Evolutionary conservation across 2,797 vertebrate species (phyloP).

Genomic region (Cossypha heuglini): DNA sequence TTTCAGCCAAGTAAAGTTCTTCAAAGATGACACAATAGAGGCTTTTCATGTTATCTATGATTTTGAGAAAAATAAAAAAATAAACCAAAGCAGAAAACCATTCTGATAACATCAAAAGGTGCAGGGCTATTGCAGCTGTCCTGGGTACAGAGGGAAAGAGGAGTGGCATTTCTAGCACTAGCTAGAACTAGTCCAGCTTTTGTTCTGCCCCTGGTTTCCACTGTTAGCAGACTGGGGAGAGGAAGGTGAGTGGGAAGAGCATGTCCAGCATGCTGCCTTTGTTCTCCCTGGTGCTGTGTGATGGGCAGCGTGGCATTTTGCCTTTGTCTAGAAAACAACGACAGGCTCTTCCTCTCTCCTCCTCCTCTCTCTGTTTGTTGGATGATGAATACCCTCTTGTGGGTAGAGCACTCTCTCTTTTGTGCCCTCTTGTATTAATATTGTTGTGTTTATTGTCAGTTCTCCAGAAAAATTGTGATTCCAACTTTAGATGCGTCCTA

Average conservation of each 20-base stretch:
- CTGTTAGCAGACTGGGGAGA: rapidly evolving
- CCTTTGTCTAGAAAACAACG: neutral
- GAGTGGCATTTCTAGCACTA: neutral
- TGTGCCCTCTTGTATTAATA: neutral
- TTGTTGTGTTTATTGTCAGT: neutral
- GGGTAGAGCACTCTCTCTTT: neutral
- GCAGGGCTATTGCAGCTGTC: neutral
- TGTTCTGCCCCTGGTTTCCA: neutral
- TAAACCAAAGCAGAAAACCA: neutral
- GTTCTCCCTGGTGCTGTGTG: rapidly evolving
- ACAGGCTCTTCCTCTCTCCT: neutral
- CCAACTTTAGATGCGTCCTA: too few species aligned
- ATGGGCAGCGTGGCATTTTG: neutral
- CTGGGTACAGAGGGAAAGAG: neutral
- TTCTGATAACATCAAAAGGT: neutral
- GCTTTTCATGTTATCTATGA: neutral
- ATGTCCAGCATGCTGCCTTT: rapidly evolving
- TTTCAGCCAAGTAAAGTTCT: neutral
- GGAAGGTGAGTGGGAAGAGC: neutral
- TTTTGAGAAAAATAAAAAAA: neutral
- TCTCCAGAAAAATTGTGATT: neutral
- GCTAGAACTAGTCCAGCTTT: too few species aligned
- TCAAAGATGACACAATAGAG: neutral
- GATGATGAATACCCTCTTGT: neutral
- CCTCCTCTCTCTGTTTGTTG: neutral